phyloP scores from a whole-genome alignment of 2,888 invertebrate genomes.

The Metallyticus violacea region DNA sequence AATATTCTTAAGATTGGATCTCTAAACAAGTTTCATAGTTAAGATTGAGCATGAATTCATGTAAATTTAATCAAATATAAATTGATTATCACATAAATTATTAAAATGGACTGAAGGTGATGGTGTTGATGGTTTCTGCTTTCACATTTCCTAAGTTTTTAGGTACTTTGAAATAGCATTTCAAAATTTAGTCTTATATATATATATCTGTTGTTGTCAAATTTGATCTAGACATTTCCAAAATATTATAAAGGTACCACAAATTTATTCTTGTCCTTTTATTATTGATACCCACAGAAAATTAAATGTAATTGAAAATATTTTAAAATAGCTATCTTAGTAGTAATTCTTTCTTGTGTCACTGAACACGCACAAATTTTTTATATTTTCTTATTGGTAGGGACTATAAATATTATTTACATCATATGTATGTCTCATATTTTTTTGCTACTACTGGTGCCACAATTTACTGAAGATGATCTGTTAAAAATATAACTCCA shows the following conservation, averaged over 20 bases:
- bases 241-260: neutral
- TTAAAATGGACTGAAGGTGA: too few species aligned
- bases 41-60: too few species aligned
- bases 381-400: neutral
- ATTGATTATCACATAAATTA: neutral
- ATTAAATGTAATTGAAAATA: neutral
- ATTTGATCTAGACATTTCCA: neutral
- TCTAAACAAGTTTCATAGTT: too few species aligned
- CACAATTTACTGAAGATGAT: neutral
- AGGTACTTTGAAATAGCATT: neutral
- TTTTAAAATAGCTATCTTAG: neutral
- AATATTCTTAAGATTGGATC: too few species aligned
- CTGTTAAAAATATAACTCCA: neutral
- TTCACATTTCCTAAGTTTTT: neutral
- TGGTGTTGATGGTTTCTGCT: neutral
- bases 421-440: neutral
- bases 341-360: neutral
- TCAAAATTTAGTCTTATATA: neutral
- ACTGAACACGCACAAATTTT: neutral
- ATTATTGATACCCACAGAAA: neutral
- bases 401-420: neutral
- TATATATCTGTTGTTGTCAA: too few species aligned
- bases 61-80: too few species aligned
- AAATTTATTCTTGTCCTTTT: neutral
- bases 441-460: neutral